Conservation (phyloP, 1,140 invertebrate species). For the Geopemphigus sp. region DNA sequence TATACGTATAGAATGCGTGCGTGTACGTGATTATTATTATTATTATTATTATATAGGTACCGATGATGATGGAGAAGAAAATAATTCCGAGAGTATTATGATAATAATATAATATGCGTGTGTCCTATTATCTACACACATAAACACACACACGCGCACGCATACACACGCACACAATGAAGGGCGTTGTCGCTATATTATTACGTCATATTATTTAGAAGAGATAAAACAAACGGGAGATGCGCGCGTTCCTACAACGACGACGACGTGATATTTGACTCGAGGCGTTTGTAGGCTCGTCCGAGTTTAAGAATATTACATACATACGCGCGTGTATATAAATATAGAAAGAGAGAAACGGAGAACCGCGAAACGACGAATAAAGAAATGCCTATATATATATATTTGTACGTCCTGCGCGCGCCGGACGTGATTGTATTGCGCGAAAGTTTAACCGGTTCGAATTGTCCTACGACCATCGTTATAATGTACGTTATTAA, state of each 20-base stretch:
- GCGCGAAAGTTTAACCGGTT: too few relatives aligned
- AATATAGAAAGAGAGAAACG: too few relatives aligned
- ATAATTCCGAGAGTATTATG: not conserved
- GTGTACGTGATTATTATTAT: not conserved
- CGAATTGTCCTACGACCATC: too few relatives aligned
- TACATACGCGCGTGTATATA: too few relatives aligned
- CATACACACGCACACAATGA: not conserved
- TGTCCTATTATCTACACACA: conserved; percentile 1
- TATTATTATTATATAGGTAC: conserved; percentile 1
- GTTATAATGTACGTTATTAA: too few relatives aligned
- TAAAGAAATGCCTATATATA: too few relatives aligned
- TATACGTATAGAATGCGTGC: too few relatives aligned
- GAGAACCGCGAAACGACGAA: too few relatives aligned
- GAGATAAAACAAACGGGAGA: conserved; percentile 20
- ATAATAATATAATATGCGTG: not conserved
- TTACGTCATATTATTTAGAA: conserved; percentile 17
- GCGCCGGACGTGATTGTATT: too few relatives aligned
- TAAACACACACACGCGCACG: not conserved
- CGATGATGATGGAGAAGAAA: not conserved
- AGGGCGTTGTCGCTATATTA: conserved; percentile 19
- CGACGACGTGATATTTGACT: not conserved
- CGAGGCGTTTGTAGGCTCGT: not conserved
- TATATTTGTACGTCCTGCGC: too few relatives aligned
- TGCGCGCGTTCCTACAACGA: not conserved
- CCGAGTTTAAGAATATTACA: too few relatives aligned